Base-by-base conservation (phyloP, 2,888 invertebrate species). In the Cataglyphis albicans region DNA sequence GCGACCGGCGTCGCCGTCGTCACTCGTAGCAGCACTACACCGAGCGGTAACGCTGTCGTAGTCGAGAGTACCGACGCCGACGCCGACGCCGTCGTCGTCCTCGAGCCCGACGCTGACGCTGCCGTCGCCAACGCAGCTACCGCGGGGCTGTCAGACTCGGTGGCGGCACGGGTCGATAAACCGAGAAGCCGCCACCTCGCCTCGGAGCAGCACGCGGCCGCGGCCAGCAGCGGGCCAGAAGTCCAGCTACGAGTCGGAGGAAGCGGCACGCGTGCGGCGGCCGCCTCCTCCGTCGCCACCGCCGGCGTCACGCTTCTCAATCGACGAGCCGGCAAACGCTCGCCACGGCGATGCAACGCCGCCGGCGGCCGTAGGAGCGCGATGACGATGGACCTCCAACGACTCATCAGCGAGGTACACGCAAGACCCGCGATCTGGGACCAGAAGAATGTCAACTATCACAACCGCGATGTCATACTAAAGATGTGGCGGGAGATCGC, bases 401-500 rank as follows among this genome's bases (percentile, higher is more conserved):
- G 90, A 87, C 88, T 92, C 83, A 92, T 92, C 83, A 90, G 82
- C 83, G 92, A 92, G 85, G 92, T 92, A 41, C 91, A 92, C 85
- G 92, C 91, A 21, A 90, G 92, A 74, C 92, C 92, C 59, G 92
- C 92, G 52, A 92, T 92, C 84, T 92, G 92, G 92, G 92, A 92
- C 87, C 92, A 92, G 86, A 92, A 92, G 86, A 92, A 92, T 76
- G 91, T 91, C 84, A 91, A 92, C 88, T 92, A 92, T 84, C 92
- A 92, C 87, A 92, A 92, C 81, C 91, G 92, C 83, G 92, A 92
- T 67, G 90, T 92, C 75, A 92, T 92, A 84, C 84, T 91, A 63
- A 91, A 91, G 87, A 92, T 92, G 85, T 92, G 92, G 92, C 91
- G 91, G 83, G 92, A 92, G 88, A 92, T 92, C 72, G 92, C 92